Percentiles rank a stretch among this genome's conserved stretches.
Conservation (phyloP, 2,888 invertebrate genomes). For the Epistrophe eligans region DNA sequence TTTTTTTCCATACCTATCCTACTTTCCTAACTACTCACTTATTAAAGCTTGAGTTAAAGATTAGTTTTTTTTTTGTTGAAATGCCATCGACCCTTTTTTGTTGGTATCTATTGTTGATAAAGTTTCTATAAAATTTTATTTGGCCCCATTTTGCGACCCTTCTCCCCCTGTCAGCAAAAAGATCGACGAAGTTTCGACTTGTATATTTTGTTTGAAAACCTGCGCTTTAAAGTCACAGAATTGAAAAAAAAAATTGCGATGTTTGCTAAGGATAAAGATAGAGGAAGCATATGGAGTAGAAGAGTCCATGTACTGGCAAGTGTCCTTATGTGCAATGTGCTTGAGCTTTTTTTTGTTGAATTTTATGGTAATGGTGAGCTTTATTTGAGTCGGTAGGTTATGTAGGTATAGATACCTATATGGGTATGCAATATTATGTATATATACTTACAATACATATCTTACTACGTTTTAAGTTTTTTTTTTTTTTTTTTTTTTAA, state of each 20-base stretch:
- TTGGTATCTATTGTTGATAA: not conserved
- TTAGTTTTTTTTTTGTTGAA: slow-evolving; percentile 38
- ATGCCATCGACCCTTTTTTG: slow-evolving; percentile 69
- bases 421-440: not conserved
- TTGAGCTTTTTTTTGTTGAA: slow-evolving; percentile 52
- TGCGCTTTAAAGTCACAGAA: slow-evolving; percentile 65
- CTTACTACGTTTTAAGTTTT: not conserved
- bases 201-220: slow-evolving; percentile 41
- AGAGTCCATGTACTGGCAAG: slow-evolving; percentile 64
- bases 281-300: slow-evolving; percentile 16
- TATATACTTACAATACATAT: no score
- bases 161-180: not conserved
- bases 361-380: slow-evolving; percentile 40
- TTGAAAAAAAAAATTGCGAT: not conserved
- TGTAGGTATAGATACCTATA: not conserved
- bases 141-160: slow-evolving; percentile 47
- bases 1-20: not conserved
- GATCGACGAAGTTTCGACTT: slow-evolving; percentile 10
- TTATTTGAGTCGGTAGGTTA: slow-evolving; percentile 20
- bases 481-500: not conserved
- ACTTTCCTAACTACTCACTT: not conserved
- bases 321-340: slow-evolving; percentile 58
- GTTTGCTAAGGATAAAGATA: slow-evolving; percentile 6
- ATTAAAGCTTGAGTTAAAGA: slow-evolving; percentile 17
- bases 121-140: slow-evolving; percentile 43